Base-by-base conservation (phyloP, 2,888 invertebrate genomes). In the Apamea epomidion region DNA sequence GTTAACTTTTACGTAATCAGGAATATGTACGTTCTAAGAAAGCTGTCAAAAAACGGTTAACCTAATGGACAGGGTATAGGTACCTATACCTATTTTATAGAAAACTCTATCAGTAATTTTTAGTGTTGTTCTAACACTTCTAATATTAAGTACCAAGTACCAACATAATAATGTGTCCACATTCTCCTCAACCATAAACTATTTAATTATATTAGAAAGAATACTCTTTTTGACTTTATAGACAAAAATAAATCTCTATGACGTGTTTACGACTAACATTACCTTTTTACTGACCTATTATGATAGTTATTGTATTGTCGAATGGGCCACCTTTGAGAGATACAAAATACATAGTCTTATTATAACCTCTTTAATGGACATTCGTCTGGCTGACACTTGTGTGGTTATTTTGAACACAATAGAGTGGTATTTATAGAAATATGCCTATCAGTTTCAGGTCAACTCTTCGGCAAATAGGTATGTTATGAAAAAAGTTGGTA, bases 231-330 rank as follows among this genome's bases (percentile, higher is more conserved):
- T 68, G 77, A 65, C 74, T 77, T 87, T 77, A 84, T 82, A 37
- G 67, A 32, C 45, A 48, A 74, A 58, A 87, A 84, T 87, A 84
- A 87, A 87, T 84, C 75, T 45, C 21, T 62, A 58, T 76, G 84
- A 85, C 84, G 64, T 74, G 75, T 85, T 85, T 78, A 85, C 37
- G 87, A 58, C 72, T 71, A 42, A 71, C 51, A 69, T 87, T 83
- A 87, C 74, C 74, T 84, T 83, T 76, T 84, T 42, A 84, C 72
- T 62, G 72, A 60, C 37, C 75, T 51, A 78, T 82, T 51, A 68
- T 48, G 58, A 48, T 51, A 71, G 83, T 72, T 77, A 87, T 74
- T 84, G 87, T 84, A 62, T 48, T 84, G 72, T 70, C 12, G n/a
- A 54, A 54, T 62, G 37, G 12, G 62, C n/a, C 75, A 87, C 84